Evolutionary conservation across 92 coral and sea anemone genomes (phyloP), one percentile per base, ranked within the genome.

Genomic region (Actinernus sp.): DNA sequence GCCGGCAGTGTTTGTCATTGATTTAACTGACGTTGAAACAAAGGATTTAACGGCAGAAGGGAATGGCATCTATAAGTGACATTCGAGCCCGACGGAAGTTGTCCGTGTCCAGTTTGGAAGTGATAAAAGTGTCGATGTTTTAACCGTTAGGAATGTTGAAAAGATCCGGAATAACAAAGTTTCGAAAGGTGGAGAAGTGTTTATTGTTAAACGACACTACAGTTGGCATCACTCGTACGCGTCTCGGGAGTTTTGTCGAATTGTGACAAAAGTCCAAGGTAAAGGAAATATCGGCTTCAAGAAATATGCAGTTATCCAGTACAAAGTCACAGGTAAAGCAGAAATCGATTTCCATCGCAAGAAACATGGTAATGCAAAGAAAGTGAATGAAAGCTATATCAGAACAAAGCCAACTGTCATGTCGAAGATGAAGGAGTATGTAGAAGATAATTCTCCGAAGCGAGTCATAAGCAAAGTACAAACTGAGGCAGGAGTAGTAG

Each of bases 331-430:
- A 25, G 55, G 65, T 20, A 30, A 45, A 13, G 80, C 58, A 16
- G 21, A 33, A 18, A 13, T 60, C 8, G 45, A 34, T 24, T 55
- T 68, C 33, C 63, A 67, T 16, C 55, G 25, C 26, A 60, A 30
- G 24, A 43, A 74, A 7, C 74, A 62, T 31, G 74, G 90, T 37
- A 29, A 64, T 46, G 59, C 59, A 27, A n/a, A n/a, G n/a, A n/a
- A n/a, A 31, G 22, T 20, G 20, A 59, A 26, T 33, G 62, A 24
- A 19, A 49, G 85, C 14, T 76, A 71, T 26, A 55, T 78, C 2
- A 49, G 86, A 60, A 85, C 87, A 14, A 85, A 85, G 66, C 78
- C 92, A 19, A 78, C 74, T 28, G 73, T 79, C 11, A 28, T 85
- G 11, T 39, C 48, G 64, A 85, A 61, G 28, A 74, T 85, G 17